A percentile compares a stretch with the other conserved stretches of the same genome.
These are phyloP conservation scores for Andrena fulva DNA, from an alignment of 2,888 invertebrate genomes.

Conservation along the genomic window DNA sequence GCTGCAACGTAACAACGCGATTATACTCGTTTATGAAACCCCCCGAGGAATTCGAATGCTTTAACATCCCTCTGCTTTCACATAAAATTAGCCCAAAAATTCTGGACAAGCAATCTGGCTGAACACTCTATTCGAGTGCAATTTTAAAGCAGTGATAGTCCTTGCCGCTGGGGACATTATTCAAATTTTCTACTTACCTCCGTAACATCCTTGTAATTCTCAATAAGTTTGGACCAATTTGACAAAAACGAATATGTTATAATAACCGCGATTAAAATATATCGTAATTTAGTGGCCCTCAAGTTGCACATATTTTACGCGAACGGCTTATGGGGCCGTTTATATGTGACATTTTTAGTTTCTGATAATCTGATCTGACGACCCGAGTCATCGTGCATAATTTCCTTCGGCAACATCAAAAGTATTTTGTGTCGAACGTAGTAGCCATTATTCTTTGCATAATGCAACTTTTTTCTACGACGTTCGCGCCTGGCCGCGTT, in stretches of 20 bases:
- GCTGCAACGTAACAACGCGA: neutral
- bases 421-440: neutral
- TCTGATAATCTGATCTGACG: neutral
- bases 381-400: neutral
- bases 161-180: neutral
- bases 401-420: neutral
- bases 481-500: constrained; percentile 43
- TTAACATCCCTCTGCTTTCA: neutral
- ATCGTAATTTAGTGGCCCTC: neutral
- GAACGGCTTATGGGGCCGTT: neutral
- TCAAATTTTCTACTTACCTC: neutral
- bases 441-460: constrained; percentile 9
- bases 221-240: neutral
- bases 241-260: neutral
- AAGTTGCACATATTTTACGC: neutral
- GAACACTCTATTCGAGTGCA: neutral
- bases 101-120: neutral
- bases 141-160: neutral
- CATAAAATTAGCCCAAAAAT: neutral
- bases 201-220: neutral
- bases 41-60: neutral
- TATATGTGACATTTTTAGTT: neutral
- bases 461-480: neutral
- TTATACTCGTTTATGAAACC: constrained; percentile 1
- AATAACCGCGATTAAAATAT: neutral